Conservation (phyloP, 2,113 vertebrate genomes). For the Ciconia stormi region DNA sequence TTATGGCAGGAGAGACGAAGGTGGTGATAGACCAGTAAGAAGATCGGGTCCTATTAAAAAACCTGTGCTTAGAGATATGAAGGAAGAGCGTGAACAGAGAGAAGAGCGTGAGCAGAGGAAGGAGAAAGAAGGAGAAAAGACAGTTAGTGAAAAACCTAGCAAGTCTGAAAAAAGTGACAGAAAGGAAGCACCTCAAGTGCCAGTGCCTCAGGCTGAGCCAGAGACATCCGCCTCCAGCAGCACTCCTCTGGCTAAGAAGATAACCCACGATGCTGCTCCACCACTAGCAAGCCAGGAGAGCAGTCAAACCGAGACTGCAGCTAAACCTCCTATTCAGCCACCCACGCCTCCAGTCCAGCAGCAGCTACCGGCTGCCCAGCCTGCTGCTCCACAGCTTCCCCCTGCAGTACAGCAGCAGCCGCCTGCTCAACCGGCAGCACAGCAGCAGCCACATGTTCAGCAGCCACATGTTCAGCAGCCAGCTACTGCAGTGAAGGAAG, state of each 20-base stretch:
- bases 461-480: conserved; percentile 1
- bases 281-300: conserved; percentile 27
- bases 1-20: conserved; percentile 86
- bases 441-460: conserved; percentile 9
- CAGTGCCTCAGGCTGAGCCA: conserved; percentile 70
- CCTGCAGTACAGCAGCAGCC: neutral
- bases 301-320: conserved; percentile 24
- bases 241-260: conserved; percentile 43
- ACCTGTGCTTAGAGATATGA: conserved; percentile 95
- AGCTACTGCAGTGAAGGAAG: conserved; percentile 69
- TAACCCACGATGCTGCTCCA: conserved; percentile 45
- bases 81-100: conserved; percentile 93
- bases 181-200: conserved; percentile 71
- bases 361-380: neutral
- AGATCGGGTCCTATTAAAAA: conserved; percentile 98
- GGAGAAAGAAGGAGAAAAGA: conserved; percentile 87
- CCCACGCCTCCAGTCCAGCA: neutral
- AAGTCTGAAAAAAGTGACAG: conserved; percentile 82
- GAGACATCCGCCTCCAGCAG: conserved; percentile 52
- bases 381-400: conserved; percentile 16
- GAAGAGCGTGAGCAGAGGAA: conserved; percentile 92
- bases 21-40: conserved; percentile 86
- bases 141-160: conserved; percentile 76
- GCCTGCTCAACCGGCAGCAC: neutral
- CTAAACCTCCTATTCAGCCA: conserved; percentile 53